Conservation (phyloP, 2,113 vertebrate species). For the Numenius arquata region DNA sequence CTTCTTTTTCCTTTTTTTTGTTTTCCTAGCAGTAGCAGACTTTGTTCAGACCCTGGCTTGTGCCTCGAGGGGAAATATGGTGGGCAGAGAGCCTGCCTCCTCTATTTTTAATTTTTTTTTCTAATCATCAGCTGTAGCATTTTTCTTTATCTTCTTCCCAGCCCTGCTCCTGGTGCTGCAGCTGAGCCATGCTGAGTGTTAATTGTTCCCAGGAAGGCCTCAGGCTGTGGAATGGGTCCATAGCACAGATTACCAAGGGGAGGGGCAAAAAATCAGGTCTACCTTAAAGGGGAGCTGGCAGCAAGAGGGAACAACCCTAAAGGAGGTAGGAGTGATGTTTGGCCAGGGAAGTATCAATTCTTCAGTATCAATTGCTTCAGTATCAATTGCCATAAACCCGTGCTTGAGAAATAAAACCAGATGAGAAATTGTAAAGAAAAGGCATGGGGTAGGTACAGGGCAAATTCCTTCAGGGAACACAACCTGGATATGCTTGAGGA, state of each 20-base stretch:
- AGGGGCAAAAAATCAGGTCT: background rate
- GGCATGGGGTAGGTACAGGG: background rate
- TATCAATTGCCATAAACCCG: background rate
- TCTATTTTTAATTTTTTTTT: background rate
- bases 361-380: background rate
- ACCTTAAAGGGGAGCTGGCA: background rate
- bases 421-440: background rate
- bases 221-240: background rate
- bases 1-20: background rate
- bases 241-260: background rate
- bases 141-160: background rate
- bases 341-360: background rate
- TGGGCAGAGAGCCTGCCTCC: background rate
- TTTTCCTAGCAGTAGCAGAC: background rate
- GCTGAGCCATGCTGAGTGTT: background rate
- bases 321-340: background rate
- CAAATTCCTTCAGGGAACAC: background rate
- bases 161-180: background rate
- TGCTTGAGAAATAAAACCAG: background rate
- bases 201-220: background rate
- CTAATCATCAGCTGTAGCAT: background rate
- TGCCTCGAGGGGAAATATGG: background rate
- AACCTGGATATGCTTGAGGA: conserved; percentile 12
- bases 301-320: background rate
- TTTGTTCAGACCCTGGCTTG: background rate